Evolutionary conservation across 2,797 vertebrate species (phyloP).

Genomic region (Cygnus olor): DNA sequence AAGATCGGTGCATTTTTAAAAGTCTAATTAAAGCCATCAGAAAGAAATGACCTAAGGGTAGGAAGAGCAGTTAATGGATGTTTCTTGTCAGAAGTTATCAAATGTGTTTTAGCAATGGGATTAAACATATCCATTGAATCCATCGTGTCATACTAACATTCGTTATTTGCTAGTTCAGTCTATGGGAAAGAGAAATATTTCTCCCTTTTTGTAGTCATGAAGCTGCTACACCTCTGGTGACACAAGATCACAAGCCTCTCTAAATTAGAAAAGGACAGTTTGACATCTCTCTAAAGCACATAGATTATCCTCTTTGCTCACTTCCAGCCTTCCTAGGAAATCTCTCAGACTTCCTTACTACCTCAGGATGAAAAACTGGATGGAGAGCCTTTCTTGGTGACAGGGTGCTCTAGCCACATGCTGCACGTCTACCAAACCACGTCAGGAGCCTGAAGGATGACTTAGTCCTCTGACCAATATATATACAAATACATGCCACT

Average conservation of each 20-base stretch:
- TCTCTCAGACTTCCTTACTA: background rate
- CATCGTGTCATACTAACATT: background rate
- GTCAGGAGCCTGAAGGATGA: background rate
- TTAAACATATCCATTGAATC: constrained; percentile 1
- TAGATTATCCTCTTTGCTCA: background rate
- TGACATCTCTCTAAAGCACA: accelerated
- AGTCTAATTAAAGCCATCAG: constrained; percentile 52
- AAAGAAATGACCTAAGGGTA: constrained; percentile 16
- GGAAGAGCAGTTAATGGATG: constrained; percentile 28
- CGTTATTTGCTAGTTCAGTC: background rate
- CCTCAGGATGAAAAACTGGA: background rate
- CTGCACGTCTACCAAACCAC: background rate
- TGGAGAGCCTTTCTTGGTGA: background rate
- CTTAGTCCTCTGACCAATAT: background rate
- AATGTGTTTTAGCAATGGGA: constrained; percentile 33
- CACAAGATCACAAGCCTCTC: accelerated
- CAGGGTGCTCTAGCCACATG: background rate
- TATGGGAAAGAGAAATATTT: background rate
- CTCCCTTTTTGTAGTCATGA: background rate
- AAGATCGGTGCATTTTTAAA: constrained; percentile 25
- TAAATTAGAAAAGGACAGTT: background rate
- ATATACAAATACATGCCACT: background rate
- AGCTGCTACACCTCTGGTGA: background rate
- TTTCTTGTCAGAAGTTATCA: constrained; percentile 34
- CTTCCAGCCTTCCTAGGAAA: background rate